Base-by-base conservation (phyloP, 2,797 vertebrate genomes). In the Cryptoprocta ferox region DNA sequence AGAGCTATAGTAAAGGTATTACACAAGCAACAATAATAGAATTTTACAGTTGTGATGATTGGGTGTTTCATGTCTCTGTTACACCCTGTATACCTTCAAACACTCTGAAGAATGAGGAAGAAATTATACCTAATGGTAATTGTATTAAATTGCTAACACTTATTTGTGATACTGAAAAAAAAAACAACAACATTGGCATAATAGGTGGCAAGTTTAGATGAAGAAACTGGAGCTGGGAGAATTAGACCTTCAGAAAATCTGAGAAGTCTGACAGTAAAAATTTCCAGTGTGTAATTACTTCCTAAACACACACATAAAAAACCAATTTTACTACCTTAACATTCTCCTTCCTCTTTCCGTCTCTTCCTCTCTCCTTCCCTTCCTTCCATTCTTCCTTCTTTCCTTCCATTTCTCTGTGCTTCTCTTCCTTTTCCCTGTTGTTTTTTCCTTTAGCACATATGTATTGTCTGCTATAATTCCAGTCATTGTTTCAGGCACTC, bases 41-140 rank as follows among this genome's bases (percentile, higher is more conserved):
- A 68, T 50, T 86, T 83, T 56, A 89, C 5, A 53, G 48, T 66
- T 89, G 84, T 73, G 75, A 80, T 94, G 15, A 35, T 39, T 81
- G 10, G 45, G 15, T 79, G 19, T 81, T 91, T 84, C 76, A 16
- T 82, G 8, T 89, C 12, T 78, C 13, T 5, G 28, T 80, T 83
- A 86, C 86, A 39, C 35, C 32, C 56, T 88, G 19, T 24, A 39
- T 13, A 70, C 63, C 80, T 94, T 91, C 66, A 76, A 12, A 88
- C 71, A 24, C 70, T 94, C 45, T 91, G 42, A 88, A n/a, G 92
- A 95, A 80, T 50, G 81, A 95, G 89, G 96, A 96, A 95, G 73
- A 81, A 87, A 42, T 75, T 84, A 63, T 48, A 45, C 28, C 28
- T 91, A 68, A 56, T 70, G 56, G 10, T 65, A 71, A 95, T 94